Evolutionary conservation across 2,888 invertebrate species (phyloP).

Genomic region (Suillia variegata): DNA sequence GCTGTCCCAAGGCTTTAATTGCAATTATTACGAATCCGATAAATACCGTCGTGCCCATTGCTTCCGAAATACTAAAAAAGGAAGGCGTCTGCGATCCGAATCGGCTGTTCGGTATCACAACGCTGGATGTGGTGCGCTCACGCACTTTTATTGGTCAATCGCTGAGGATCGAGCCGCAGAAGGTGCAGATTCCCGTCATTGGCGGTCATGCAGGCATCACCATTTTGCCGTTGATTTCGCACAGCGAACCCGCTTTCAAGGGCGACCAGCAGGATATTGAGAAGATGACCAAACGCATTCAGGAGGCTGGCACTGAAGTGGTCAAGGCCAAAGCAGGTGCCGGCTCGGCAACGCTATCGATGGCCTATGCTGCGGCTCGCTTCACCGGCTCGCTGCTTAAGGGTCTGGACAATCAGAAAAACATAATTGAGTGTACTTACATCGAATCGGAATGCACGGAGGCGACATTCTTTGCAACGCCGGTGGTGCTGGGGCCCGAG

Average conservation of each 20-base stretch:
- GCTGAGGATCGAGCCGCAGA: constrained; percentile 83
- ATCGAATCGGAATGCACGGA: constrained; percentile 88
- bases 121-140: constrained; percentile 94
- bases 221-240: constrained; percentile 95
- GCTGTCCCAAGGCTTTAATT: constrained; percentile 88
- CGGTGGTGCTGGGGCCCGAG: constrained; percentile 83
- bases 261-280: constrained; percentile 81
- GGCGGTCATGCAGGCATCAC: constrained; percentile 99
- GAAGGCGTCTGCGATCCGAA: constrained; percentile 88
- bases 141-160: constrained; percentile 94
- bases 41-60: constrained; percentile 98
- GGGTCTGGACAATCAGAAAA: constrained; percentile 78
- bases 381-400: constrained; percentile 84
- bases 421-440: constrained; percentile 92
- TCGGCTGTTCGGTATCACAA: constrained; percentile 93
- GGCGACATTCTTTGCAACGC: constrained; percentile 92
- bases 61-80: constrained; percentile 91
- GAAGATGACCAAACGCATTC: constrained; percentile 89
- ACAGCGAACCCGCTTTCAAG: constrained; percentile 81
- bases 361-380: constrained; percentile 97
- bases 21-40: constrained; percentile 99
- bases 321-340: constrained; percentile 95
- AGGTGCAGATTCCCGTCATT: constrained; percentile 89
- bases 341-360: constrained; percentile 97
- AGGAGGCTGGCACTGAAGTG: constrained; percentile 98